These are phyloP conservation scores for Knipowitschia caucasica DNA, from an alignment of 2,797 vertebrate species.

Conservation along the genomic window DNA sequence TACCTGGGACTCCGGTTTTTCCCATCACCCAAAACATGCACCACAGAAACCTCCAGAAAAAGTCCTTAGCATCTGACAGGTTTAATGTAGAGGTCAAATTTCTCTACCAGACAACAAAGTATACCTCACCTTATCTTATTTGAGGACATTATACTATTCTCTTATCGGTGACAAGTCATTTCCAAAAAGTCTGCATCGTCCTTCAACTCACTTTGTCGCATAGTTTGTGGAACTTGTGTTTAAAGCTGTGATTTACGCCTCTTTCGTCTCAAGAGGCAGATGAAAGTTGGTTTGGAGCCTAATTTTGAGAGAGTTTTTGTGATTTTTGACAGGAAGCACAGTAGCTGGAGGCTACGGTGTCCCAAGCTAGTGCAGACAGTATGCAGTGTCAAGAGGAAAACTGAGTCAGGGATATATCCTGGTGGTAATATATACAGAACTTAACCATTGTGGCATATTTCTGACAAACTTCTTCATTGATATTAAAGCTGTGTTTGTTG, in stretches of 20 bases:
- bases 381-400: neutral
- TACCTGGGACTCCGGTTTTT: too few relatives aligned
- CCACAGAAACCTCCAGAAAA: too few relatives aligned
- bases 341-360: neutral
- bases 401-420: neutral
- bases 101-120: too few relatives aligned
- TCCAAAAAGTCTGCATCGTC: neutral
- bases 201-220: constrained; percentile 25
- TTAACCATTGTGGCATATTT: too few relatives aligned
- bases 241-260: constrained; percentile 29
- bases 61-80: too few relatives aligned
- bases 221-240: constrained; percentile 36
- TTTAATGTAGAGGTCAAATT: too few relatives aligned
- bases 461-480: too few relatives aligned
- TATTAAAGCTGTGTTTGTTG: too few relatives aligned
- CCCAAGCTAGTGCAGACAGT: neutral
- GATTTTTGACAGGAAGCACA: neutral
- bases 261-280: neutral
- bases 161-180: too few relatives aligned
- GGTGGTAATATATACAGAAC: neutral
- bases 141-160: too few relatives aligned
- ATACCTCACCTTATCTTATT: too few relatives aligned
- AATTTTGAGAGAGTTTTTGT: constrained; percentile 5
- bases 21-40: too few relatives aligned
- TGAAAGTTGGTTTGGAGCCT: constrained; percentile 6